phyloP scores from a whole-genome alignment of 2,113 vertebrate species.

The Alectura lathami region DNA sequence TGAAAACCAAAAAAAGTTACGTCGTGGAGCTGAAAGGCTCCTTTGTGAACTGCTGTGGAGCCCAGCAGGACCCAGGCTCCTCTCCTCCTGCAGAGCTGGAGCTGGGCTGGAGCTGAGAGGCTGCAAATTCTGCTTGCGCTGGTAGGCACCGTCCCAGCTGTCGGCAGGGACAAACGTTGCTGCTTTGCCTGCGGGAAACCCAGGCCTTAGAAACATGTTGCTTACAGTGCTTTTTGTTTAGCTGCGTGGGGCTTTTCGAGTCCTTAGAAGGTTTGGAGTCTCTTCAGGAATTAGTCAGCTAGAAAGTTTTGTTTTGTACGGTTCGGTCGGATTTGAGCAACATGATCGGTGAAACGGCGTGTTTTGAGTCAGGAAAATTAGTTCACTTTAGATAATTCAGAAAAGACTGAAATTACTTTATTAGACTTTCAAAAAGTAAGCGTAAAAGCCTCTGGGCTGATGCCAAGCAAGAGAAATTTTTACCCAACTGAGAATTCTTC shows the following conservation, averaged over 20 bases:
- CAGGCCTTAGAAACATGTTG: neutral
- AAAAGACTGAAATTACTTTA: conserved; percentile 16
- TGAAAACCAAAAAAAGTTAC: neutral
- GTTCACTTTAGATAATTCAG: conserved; percentile 19
- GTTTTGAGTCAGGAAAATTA: conserved; percentile 27
- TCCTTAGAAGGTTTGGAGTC: conserved; percentile 5
- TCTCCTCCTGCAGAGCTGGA: neutral
- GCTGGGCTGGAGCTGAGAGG: neutral
- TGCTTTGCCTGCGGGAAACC: neutral
- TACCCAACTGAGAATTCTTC: conserved; percentile 48
- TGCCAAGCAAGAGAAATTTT: conserved; percentile 27
- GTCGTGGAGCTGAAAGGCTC: conserved; percentile 10
- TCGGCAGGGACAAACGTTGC: neutral
- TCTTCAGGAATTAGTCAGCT: conserved; percentile 37
- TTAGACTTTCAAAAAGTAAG: conserved; percentile 28
- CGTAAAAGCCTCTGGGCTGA: conserved; percentile 37
- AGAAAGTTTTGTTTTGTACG: neutral
- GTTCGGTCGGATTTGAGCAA: neutral
- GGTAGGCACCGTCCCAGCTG: neutral
- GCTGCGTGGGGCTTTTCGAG: conserved; percentile 21
- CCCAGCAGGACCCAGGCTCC: neutral
- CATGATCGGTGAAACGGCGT: neutral
- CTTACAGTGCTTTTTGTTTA: conserved; percentile 18
- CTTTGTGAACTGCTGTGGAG: conserved; percentile 16
- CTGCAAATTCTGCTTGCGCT: accelerated